Evolutionary conservation across 2,888 invertebrate species (phyloP).

Genomic region (Hartigia nigra): DNA sequence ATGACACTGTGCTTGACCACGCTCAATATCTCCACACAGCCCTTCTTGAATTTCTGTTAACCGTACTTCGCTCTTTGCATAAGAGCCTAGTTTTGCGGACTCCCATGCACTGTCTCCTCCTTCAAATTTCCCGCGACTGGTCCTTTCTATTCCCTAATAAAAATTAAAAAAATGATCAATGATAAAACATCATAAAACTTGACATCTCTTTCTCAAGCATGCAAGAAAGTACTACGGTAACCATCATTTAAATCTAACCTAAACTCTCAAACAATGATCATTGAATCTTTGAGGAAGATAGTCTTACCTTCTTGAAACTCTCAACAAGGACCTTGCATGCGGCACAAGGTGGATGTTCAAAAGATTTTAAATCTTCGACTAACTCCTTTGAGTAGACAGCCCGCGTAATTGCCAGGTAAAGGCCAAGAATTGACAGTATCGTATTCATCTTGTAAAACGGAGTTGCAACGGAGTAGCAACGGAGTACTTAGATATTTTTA

Average conservation of each 20-base stretch:
- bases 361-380: conserved; percentile 59
- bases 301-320: conserved; percentile 75
- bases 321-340: conserved; percentile 80
- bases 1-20: conserved; percentile 84
- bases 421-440: neutral
- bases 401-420: neutral
- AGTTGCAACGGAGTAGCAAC: too few species aligned
- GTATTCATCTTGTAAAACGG: neutral
- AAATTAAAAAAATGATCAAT: conserved; percentile 55
- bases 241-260: neutral
- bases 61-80: conserved; percentile 88
- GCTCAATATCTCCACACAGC: conserved; percentile 80
- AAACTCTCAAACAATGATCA: neutral
- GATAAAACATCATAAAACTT: conserved; percentile 6
- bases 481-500: neutral
- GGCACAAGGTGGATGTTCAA: conserved; percentile 79
- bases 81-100: conserved; percentile 84
- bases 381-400: neutral
- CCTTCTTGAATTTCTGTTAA: conserved; percentile 91
- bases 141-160: conserved; percentile 79
- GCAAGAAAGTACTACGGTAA: neutral
- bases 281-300: neutral
- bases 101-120: conserved; percentile 96
- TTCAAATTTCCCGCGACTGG: conserved; percentile 88
- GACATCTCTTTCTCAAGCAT: neutral